Evolutionary conservation across 1,140 invertebrate species (phyloP), one percentile per base, ranked within the genome.

Genomic region (Trichonephila inaurata): DNA sequence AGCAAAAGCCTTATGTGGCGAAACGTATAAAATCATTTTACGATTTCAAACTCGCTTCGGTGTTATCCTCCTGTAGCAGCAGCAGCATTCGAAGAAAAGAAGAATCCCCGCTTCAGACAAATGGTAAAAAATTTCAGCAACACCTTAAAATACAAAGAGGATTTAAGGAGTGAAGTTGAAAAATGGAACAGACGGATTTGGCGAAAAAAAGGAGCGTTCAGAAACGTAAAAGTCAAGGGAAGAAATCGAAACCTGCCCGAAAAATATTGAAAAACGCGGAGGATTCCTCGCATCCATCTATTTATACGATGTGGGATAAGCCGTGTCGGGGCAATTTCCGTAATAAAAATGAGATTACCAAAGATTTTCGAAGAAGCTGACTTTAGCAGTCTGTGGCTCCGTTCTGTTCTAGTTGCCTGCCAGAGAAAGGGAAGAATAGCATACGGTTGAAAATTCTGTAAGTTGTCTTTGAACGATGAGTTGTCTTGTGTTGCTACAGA

Each of bases 301-400:
- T 81, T 81, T 81, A 77, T 77, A 90, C 44, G 51, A 40, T 28
- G 69, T 14, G 21, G 51, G 18, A 14, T 51, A 90, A 90, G 88
- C 88, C 88, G 51, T 81, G 69, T 60, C 89, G 66, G 33, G 14
- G 24, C 89, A 72, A 90, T 77, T 90, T 90, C 89, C 40, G 89
- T 90, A 77, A 90, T 90, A 90, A 90, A 90, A 90, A 90, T 72
- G 89, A 90, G 89, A 90, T 90, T 90, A 90, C 89, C 44, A 60
- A 72, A 90, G 89, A 90, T 90, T 81, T 90, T 69, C 62, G 21
- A 28, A 69, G 89, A 90, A 51, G 89, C 89, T 77, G 89, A 60
- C 66, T 90, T 90, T 66, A 90, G 89, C 58, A 90, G 66, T 90
- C 60, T 90, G 64, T 66, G 40, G 62, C 58, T 51, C 10, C 62